Evolutionary conservation across 1,140 invertebrate genomes (phyloP), one percentile per base, ranked within the genome.

Genomic region (Orussus abietinus): DNA sequence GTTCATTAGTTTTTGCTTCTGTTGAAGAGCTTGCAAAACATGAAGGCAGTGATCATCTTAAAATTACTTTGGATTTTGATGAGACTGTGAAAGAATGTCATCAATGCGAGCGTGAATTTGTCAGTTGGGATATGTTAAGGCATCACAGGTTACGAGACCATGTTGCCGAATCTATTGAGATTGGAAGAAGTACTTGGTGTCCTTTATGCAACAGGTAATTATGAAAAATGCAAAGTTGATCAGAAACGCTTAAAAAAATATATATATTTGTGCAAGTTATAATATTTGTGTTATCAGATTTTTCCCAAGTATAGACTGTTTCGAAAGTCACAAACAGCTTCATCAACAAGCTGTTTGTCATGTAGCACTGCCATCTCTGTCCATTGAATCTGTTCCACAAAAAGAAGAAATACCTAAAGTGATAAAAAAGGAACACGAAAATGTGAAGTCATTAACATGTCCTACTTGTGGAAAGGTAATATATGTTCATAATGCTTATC

Each of bases 401-500:
- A 38, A 15, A n/a, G 18, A 46, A 7, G 50, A 57, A 34, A 13
- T 33, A 11, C 10, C 38, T 1, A 51, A 39, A n/a, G 46, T 55
- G 29, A 3, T 32, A 3, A 62, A 53, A 37, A 53, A 33, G 12
- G 60, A 61, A 13, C 43, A 57, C 11, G 62, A 64, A 26, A 53
- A 45, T 30, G 26, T 48, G 2, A 64, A 58, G 34, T 59, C 55
- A 25, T 49, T 67, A 7, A 49, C 42, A 1, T 67, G 64, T 49
- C 62, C 62, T 6, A 67, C 62, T 6, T 67, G 64, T 12, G 64
- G 64, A 22, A 67, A 67, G 39, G 64, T 67, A 44, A 29, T 42
- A 14, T 4, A 13, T 25, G 31, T 25, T 26, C 9, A n/a, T 18
- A 29, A 13, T 3, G 5, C 14, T 21, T n/a, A 21, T 36, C 21